Conservation (phyloP, 1,140 invertebrate genomes). For the Samia ricini region DNA sequence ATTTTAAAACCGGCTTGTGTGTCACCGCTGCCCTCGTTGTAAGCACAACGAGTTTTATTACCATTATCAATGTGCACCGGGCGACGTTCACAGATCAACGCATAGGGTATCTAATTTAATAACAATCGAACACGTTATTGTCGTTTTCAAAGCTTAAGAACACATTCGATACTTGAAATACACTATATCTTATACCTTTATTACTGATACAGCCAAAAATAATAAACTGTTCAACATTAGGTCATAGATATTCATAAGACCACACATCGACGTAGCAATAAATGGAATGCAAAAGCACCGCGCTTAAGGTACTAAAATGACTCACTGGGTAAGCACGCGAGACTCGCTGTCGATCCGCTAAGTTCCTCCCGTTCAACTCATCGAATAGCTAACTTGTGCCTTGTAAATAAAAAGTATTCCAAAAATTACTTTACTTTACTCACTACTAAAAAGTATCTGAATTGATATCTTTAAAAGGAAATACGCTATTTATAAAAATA, state of each 20-base stretch:
- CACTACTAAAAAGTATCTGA: not conserved
- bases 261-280: constrained; percentile 35
- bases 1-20: constrained; percentile 54
- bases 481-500: not conserved
- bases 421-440: no score
- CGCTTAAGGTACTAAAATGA: constrained; percentile 46
- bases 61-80: constrained; percentile 27
- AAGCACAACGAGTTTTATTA: constrained; percentile 37
- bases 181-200: no score
- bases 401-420: constrained; percentile 8
- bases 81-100: constrained; percentile 9
- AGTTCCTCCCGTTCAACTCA: constrained; percentile 36
- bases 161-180: no score
- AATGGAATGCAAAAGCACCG: constrained; percentile 55
- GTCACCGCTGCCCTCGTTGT: constrained; percentile 33
- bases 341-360: constrained; percentile 31
- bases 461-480: not conserved
- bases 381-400: constrained; percentile 11
- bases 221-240: not conserved
- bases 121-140: no score
- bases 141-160: no score
- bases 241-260: constrained; percentile 10
- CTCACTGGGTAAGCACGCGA: constrained; percentile 59
- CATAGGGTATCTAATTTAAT: not conserved
- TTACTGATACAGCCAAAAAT: no score